Base-by-base conservation (phyloP, 1,140 invertebrate genomes). In the Euwallacea fornicatus region DNA sequence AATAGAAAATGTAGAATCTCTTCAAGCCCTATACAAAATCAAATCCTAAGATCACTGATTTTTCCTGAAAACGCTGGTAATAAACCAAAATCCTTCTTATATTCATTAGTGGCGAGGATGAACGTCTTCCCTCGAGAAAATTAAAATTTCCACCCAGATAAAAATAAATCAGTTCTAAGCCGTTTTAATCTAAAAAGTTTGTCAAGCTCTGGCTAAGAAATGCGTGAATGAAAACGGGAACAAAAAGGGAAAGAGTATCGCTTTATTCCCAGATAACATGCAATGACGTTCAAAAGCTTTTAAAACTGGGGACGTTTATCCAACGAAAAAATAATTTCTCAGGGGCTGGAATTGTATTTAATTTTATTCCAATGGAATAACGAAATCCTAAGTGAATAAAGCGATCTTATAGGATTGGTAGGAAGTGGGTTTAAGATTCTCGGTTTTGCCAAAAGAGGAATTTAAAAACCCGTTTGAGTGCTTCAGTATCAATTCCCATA, bases 91-190 rank as follows among this genome's bases (percentile, higher is more conserved):
- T 10, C 46, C 46, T 50, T 13, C 46, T 50, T 10, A 13, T 50
- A 50, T 50, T 50, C 46, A 50, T 50, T 50, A 50, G 13, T 11
- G 13, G 13, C 46, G 13, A 6, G 46, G 46, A 50, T 33, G 13
- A 50, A 50, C 46, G 46, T 11, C 9, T 50, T 13, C 46, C 46
- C 46, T 50, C 13, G 9, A 50, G 46, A 50, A 50, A 50, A 50
- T 50, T 50, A 50, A 50, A 50, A 50, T 50, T 50, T 50, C 46
- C 46, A 50, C 46, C 46, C 46, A 50, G 13, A 50, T 11, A 50
- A 50, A 50, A 50, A 50, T 50, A 50, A 50, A 50, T 50, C 46
- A 50, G 15, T 58, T 4, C 9, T 33, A 10, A 15, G 55, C 55
- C 21, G 55, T 33, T 53, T 9, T 8, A 58, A 16, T 58, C 55